A percentile compares a stretch with the other conserved stretches of the same genome.
Evolutionary conservation across 30 jellyfish, hydroid and myxozoan species (phyloP).

Genomic region (Pseudorhiza aurosa): DNA sequence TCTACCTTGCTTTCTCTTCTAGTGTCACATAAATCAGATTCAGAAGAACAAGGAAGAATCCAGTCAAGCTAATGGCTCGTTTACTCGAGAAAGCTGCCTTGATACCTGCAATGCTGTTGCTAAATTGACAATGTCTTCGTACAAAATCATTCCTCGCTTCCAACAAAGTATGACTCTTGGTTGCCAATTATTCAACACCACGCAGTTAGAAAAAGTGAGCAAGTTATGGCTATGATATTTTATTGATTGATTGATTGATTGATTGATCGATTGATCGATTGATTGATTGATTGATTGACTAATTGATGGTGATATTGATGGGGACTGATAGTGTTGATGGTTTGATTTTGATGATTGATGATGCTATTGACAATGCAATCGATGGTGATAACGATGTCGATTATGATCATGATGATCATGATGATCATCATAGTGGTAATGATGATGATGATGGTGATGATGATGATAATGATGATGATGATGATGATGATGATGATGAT

Average conservation of each 20-base stretch:
- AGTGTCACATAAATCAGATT: constrained; percentile 1
- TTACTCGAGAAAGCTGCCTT: background rate
- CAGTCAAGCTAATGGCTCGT: background rate
- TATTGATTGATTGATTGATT: too few species aligned
- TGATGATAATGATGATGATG: too few species aligned
- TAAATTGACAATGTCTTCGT: background rate
- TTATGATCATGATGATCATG: too few species aligned
- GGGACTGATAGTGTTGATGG: too few species aligned
- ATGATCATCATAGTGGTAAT: background rate
- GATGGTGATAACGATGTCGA: too few species aligned
- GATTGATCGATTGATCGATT: too few species aligned
- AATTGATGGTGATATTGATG: too few species aligned
- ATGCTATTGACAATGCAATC: background rate
- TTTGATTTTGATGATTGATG: background rate
- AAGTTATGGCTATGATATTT: too few species aligned
- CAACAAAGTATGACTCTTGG: background rate
- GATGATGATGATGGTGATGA: too few species aligned
- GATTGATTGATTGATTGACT: too few species aligned
- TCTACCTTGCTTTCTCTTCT: background rate
- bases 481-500: too few species aligned
- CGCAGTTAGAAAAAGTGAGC: background rate
- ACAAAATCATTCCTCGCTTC: background rate
- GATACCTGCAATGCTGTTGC: background rate
- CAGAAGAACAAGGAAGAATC: background rate
- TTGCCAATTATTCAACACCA: background rate